phyloP scores from a whole-genome alignment of 2,113 vertebrate genomes.

The Pituophis catenifer region DNA sequence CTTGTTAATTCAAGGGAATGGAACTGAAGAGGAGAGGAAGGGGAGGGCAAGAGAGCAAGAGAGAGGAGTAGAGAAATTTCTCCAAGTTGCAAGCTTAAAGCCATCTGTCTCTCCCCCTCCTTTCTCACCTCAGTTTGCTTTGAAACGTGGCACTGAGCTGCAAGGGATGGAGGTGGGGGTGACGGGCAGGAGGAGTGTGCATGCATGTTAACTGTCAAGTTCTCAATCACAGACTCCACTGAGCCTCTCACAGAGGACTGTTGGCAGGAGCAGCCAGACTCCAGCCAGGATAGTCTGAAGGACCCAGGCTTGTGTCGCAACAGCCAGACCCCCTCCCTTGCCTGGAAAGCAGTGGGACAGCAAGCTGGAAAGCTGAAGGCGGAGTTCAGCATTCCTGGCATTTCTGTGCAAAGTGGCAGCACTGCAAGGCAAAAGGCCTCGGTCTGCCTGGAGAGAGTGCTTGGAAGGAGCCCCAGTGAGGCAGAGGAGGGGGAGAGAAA shows the following conservation, averaged over 20 bases:
- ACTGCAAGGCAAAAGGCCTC: constrained; percentile 43
- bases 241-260: neutral
- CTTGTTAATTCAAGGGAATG: constrained; percentile 31
- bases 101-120: constrained; percentile 48
- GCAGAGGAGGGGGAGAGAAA: constrained; percentile 7
- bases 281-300: constrained; percentile 35
- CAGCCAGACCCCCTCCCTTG: constrained; percentile 16
- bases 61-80: constrained; percentile 45
- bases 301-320: constrained; percentile 8
- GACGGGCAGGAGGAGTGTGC: neutral
- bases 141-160: constrained; percentile 73
- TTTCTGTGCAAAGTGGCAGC: constrained; percentile 62
- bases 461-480: neutral
- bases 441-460: constrained; percentile 35
- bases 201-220: neutral
- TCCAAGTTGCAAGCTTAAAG: constrained; percentile 47
- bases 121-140: constrained; percentile 57
- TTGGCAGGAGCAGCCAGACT: neutral
- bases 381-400: constrained; percentile 70
- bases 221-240: constrained; percentile 4
- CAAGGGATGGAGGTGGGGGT: constrained; percentile 11
- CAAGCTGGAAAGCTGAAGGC: constrained; percentile 47
- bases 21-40: neutral
- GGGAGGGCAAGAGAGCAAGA: no score
- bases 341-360: constrained; percentile 46